These are phyloP conservation scores for Sebastes goodei DNA, from an alignment of 2,797 vertebrate species.

Conservation along the genomic window DNA sequence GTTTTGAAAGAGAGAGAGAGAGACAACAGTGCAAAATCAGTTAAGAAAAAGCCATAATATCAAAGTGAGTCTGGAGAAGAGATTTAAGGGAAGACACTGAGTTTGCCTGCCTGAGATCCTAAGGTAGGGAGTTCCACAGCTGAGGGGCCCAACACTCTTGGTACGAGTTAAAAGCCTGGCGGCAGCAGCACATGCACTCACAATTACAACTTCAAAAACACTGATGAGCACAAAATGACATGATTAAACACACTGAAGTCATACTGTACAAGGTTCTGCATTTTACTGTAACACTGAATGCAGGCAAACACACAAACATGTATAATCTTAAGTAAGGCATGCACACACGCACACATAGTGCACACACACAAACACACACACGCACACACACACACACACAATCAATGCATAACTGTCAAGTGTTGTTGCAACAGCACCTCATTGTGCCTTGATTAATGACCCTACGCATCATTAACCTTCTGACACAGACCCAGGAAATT, in stretches of 20 bases:
- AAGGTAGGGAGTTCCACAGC: no score
- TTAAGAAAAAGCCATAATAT: no score
- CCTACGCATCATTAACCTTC: conserved; percentile 49
- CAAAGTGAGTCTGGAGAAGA: no score
- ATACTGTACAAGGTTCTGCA: background rate
- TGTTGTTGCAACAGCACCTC: conserved; percentile 21
- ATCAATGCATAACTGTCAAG: conserved; percentile 14
- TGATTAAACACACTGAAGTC: background rate
- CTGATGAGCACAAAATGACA: background rate
- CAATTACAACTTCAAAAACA: background rate
- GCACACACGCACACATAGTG: background rate
- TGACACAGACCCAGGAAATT: conserved; percentile 45
- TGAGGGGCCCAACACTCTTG: no score
- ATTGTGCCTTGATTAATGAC: conserved; percentile 55
- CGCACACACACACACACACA: background rate
- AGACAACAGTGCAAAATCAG: no score
- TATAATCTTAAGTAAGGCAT: background rate
- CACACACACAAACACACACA: background rate
- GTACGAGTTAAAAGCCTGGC: no score
- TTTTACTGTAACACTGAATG: background rate
- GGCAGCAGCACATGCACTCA: background rate
- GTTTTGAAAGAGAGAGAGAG: no score
- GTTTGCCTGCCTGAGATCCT: no score
- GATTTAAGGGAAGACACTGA: no score
- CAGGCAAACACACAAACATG: background rate